Percentiles rank a stretch among this genome's conserved stretches.
phyloP scores from a whole-genome alignment of 2,888 invertebrate genomes.

The Amiota mariae region DNA sequence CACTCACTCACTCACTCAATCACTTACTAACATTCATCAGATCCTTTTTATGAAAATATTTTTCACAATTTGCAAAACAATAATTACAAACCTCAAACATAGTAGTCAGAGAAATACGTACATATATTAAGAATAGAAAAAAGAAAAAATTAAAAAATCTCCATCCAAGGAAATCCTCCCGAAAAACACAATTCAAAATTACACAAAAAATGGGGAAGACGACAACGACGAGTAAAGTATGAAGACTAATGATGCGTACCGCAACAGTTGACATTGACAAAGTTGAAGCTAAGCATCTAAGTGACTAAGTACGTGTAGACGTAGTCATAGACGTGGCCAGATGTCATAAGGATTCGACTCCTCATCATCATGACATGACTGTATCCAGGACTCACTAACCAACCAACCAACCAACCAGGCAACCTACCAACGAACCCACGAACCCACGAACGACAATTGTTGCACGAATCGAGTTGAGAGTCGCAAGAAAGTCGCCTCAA shows the following conservation, averaged over 20 bases:
- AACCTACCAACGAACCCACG: too few relatives aligned
- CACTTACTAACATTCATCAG: too few relatives aligned
- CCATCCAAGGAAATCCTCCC: background rate
- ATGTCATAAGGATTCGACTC: too few relatives aligned
- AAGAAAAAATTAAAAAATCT: constrained; percentile 1
- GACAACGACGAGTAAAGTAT: constrained; percentile 31
- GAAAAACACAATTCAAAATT: background rate
- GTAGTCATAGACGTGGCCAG: too few relatives aligned
- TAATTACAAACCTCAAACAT: constrained; percentile 11
- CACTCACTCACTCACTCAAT: too few relatives aligned
- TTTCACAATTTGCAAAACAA: constrained; percentile 9
- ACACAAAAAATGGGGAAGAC: constrained; percentile 3
- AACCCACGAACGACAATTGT: too few relatives aligned
- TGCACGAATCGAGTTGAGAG: too few relatives aligned
- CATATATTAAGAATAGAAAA: background rate
- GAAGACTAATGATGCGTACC: constrained; percentile 52
- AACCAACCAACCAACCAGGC: background rate
- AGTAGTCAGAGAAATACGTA: background rate
- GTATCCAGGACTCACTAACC: too few relatives aligned
- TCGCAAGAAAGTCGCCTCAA: constrained; percentile 32
- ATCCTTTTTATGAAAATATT: background rate
- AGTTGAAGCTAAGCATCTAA: constrained; percentile 31
- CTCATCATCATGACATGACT: too few relatives aligned
- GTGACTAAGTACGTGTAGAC: too few relatives aligned
- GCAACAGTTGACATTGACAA: constrained; percentile 56